Evolutionary conservation across 53 echinoderm and acorn worm genomes (phyloP).

Genomic region (Hippasteria phrygiana): DNA sequence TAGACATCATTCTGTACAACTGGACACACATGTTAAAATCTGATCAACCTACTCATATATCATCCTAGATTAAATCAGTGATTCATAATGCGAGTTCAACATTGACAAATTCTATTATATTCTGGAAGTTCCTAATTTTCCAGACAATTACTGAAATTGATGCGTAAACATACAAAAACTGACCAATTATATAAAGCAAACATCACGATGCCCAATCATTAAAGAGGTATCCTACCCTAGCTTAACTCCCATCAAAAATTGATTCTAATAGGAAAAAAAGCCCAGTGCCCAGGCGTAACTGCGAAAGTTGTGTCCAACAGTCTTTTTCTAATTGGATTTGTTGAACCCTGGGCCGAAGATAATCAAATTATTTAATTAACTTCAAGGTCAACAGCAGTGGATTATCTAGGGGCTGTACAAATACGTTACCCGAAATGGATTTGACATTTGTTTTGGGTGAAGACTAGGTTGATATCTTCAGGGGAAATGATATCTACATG

Average conservation of each 20-base stretch:
- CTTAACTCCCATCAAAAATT: neutral
- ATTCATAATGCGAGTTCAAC: neutral
- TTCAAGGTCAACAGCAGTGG: slow-evolving; percentile 33
- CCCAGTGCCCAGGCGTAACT: neutral
- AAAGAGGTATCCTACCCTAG: too few relatives aligned
- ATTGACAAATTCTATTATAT: neutral
- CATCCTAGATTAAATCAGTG: neutral
- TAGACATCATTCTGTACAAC: too few relatives aligned
- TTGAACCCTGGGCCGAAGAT: slow-evolving; percentile 5
- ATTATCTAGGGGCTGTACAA: slow-evolving; percentile 9
- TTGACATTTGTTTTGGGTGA: neutral
- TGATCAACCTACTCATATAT: too few relatives aligned
- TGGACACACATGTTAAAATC: too few relatives aligned
- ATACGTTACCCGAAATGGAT: neutral
- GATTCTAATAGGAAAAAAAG: neutral
- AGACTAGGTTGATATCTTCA: neutral
- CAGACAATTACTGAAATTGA: neutral
- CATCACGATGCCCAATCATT: neutral
- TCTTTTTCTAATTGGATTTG: slow-evolving; percentile 45
- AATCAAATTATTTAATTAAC: slow-evolving; percentile 48
- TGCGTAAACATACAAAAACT: neutral
- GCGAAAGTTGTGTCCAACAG: slow-evolving; percentile 21
- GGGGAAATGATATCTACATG: neutral
- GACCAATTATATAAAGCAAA: neutral
- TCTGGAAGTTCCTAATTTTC: neutral